Conservation (phyloP, 2,888 invertebrate genomes). For the Cepaea hortensis region DNA sequence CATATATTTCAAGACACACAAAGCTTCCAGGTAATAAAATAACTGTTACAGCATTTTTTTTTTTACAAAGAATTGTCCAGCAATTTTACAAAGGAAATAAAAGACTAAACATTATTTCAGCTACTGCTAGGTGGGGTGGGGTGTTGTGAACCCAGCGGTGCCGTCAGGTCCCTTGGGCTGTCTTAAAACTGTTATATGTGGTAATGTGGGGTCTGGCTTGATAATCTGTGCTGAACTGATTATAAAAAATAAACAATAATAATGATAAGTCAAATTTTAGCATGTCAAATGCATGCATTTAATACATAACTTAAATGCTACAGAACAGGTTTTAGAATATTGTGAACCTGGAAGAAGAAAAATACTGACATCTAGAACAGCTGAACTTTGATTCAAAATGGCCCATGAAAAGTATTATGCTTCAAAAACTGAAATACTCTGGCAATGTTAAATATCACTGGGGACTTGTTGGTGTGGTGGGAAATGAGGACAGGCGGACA, state of each 20-base stretch:
- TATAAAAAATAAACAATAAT: no score
- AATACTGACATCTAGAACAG: no score
- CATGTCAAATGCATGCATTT: not conserved
- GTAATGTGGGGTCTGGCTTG: conserved; percentile 39
- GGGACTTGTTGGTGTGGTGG: no score
- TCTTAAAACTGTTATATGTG: conserved; percentile 57
- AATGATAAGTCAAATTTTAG: not conserved
- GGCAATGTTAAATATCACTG: no score
- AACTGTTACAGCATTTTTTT: not conserved
- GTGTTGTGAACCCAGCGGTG: conserved; percentile 61
- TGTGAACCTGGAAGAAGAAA: no score
- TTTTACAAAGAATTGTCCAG: not conserved
- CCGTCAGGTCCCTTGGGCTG: conserved; percentile 69
- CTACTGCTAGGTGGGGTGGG: conserved; percentile 36
- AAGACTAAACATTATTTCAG: not conserved
- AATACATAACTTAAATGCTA: not conserved
- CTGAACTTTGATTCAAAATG: no score
- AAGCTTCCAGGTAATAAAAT: no score
- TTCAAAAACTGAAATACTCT: no score
- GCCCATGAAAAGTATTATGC: no score
- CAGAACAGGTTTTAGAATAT: no score
- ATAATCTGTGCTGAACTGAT: conserved; percentile 16
- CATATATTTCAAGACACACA: no score
- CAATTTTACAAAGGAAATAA: not conserved
- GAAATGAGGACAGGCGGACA: no score